A percentile compares a stretch with the other conserved stretches of the same genome.
These are phyloP conservation scores for Drosophila malerkotliana DNA, from an alignment of 1,140 invertebrate genomes.

Conservation along the genomic window DNA sequence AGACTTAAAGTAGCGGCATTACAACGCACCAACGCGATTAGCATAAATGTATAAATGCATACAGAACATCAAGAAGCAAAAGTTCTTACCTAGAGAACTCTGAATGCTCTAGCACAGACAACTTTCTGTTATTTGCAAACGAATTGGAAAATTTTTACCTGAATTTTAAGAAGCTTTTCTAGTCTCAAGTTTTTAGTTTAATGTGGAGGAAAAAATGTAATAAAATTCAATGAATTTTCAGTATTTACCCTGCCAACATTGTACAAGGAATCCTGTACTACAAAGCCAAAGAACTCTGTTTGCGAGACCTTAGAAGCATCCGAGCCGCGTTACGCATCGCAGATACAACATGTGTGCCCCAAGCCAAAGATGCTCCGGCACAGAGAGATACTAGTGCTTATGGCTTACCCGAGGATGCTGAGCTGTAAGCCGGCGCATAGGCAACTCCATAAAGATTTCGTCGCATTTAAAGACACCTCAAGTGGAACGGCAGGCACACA, in stretches of 20 bases:
- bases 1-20: slow-evolving; percentile 81
- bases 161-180: background rate
- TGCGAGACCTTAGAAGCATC: slow-evolving; percentile 25
- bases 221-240: background rate
- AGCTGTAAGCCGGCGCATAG: slow-evolving; percentile 42
- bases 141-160: background rate
- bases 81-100: background rate
- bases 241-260: background rate
- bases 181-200: background rate
- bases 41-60: slow-evolving; percentile 83
- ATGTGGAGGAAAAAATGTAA: background rate
- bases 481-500: slow-evolving; percentile 67
- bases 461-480: slow-evolving; percentile 79
- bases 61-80: slow-evolving; percentile 32
- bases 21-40: slow-evolving; percentile 74
- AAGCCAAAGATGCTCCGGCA: slow-evolving; percentile 52
- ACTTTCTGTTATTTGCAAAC: background rate
- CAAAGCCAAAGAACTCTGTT: slow-evolving; percentile 18
- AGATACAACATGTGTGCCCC: slow-evolving; percentile 25
- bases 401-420: slow-evolving; percentile 22
- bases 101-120: slow-evolving; percentile 5
- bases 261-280: background rate
- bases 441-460: slow-evolving; percentile 75
- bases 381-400: slow-evolving; percentile 19
- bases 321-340: slow-evolving; percentile 38